phyloP scores from a whole-genome alignment of 2,888 invertebrate genomes.

The Chymomyza caudatula region DNA sequence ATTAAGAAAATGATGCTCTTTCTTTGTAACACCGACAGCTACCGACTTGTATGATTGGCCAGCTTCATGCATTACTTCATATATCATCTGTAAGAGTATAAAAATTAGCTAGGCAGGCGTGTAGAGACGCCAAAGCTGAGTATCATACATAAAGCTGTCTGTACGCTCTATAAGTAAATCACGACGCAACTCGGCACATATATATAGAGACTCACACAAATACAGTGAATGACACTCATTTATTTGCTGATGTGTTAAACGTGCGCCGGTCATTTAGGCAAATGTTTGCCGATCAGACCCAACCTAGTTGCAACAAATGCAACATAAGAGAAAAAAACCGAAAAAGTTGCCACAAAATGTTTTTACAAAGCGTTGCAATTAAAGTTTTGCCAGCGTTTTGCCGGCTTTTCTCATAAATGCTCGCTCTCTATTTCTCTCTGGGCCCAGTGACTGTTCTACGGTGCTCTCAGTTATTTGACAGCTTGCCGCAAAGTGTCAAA shows the following conservation, averaged over 20 bases:
- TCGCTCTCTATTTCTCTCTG: background rate
- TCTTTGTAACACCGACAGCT: too few species aligned
- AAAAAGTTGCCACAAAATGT: background rate
- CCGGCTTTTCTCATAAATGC: too few species aligned
- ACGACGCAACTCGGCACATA: background rate
- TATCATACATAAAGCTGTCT: background rate
- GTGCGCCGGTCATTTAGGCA: conserved; percentile 74
- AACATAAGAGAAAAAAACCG: background rate
- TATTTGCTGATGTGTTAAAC: conserved; percentile 68
- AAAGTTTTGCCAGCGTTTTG: conserved; percentile 22
- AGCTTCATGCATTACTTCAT: background rate
- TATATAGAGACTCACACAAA: background rate
- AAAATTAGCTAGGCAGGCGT: background rate
- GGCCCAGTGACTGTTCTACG: background rate
- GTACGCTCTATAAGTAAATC: background rate
- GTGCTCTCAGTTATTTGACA: conserved; percentile 37
- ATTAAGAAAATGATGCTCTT: too few species aligned
- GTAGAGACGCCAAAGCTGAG: background rate
- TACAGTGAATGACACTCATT: background rate
- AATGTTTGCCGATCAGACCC: conserved; percentile 73
- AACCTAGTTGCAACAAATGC: background rate
- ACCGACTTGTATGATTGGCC: too few species aligned
- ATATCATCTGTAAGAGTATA: background rate
- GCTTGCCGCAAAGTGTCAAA: conserved; percentile 60
- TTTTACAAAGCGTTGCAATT: conserved; percentile 31